Percentiles rank a stretch among this genome's conserved stretches.
phyloP scores from a whole-genome alignment of 2,113 vertebrate genomes.

The Aptenodytes forsteri region DNA sequence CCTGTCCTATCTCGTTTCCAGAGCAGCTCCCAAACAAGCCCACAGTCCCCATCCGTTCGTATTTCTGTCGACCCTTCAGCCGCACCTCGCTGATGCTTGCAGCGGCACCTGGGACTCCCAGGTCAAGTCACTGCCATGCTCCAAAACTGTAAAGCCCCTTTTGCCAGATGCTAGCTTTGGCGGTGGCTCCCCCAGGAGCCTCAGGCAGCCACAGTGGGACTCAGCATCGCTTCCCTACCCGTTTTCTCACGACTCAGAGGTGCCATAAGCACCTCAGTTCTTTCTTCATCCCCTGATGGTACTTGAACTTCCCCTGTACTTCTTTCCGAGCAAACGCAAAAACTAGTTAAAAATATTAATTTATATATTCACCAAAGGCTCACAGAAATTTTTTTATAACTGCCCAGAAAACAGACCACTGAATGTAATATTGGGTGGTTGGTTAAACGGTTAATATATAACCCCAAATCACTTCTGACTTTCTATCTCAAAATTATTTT shows the following conservation, averaged over 20 bases:
- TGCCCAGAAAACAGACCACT: neutral
- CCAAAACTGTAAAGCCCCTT: neutral
- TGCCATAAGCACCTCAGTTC: rapidly evolving
- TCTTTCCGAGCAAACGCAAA: rapidly evolving
- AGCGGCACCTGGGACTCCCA: rapidly evolving
- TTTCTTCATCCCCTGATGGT: neutral
- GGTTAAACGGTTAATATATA: rapidly evolving
- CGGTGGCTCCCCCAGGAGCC: neutral
- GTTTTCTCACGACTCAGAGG: rapidly evolving
- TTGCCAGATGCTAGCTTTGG: neutral
- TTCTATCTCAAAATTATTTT: neutral
- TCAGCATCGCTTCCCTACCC: rapidly evolving
- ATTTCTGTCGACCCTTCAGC: neutral
- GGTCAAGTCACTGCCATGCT: rapidly evolving
- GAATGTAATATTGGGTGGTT: neutral
- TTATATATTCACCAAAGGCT: neutral
- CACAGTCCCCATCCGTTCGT: rapidly evolving
- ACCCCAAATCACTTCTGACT: neutral
- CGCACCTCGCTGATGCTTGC: neutral
- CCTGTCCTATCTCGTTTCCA: neutral
- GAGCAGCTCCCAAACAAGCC: neutral
- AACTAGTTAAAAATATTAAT: neutral
- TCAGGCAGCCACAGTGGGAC: rapidly evolving
- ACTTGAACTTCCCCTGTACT: neutral
- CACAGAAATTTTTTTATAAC: neutral